Conservation (phyloP, 53 echinoderm and acorn worm species). For the Actinopyga echinites region DNA sequence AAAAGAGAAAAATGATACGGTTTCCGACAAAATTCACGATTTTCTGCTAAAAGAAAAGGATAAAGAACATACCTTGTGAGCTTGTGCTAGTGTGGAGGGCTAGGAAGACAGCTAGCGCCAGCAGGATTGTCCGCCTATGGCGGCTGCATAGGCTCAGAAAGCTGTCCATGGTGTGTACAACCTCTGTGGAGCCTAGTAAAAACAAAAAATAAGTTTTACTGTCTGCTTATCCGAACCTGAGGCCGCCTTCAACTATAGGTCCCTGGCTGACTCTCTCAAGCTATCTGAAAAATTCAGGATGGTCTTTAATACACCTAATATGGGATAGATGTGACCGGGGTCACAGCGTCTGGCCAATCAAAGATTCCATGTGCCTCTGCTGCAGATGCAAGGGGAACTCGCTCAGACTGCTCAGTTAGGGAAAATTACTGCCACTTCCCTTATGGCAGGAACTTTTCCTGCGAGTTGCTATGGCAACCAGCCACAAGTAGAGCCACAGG, state of each 20-base stretch:
- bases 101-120: constrained; percentile 55
- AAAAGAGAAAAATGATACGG: neutral
- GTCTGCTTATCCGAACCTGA: constrained; percentile 41
- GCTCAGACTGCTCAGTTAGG: constrained; percentile 41
- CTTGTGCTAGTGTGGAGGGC: constrained; percentile 33
- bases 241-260: constrained; percentile 61
- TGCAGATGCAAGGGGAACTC: constrained; percentile 9
- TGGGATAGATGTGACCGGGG: constrained; percentile 72
- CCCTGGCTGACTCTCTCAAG: constrained; percentile 74
- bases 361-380: constrained; percentile 15
- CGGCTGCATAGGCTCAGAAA: constrained; percentile 69
- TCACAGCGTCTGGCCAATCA: constrained; percentile 72
- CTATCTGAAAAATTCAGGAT: constrained; percentile 47
- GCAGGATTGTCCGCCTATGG: constrained; percentile 67
- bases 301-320: constrained; percentile 72
- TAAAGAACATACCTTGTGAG: constrained; percentile 65
- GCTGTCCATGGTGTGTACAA: constrained; percentile 88
- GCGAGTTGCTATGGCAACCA: constrained; percentile 31
- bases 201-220: constrained; percentile 54
- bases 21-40: neutral
- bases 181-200: constrained; percentile 57
- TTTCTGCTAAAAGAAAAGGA: neutral
- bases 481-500: constrained; percentile 16
- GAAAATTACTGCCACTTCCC: constrained; percentile 52
- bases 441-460: constrained; percentile 17